Evolutionary conservation across 2,797 vertebrate genomes (phyloP).

Genomic region (Toxotes lorentzi): DNA sequence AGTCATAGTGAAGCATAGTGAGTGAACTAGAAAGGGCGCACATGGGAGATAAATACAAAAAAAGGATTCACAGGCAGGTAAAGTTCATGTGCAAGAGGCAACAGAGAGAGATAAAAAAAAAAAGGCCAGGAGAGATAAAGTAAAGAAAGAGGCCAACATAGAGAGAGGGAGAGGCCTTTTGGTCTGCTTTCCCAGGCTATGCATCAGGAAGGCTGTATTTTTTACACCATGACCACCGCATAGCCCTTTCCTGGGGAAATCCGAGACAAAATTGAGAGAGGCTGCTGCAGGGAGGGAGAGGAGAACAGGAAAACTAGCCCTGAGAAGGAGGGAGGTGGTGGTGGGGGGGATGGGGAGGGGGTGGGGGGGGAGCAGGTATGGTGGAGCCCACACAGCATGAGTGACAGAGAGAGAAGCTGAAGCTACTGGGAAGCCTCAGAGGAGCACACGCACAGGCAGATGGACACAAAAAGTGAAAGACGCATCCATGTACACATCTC

Average conservation of each 20-base stretch:
- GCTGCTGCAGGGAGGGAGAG: constrained; percentile 76
- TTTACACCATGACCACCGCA: constrained; percentile 84
- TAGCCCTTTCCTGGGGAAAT: constrained; percentile 86
- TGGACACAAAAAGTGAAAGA: constrained; percentile 27
- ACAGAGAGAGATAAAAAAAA: constrained; percentile 23
- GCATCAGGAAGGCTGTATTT: constrained; percentile 86
- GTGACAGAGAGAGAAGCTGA: constrained; percentile 59
- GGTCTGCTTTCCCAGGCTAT: constrained; percentile 84
- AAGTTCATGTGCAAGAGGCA: constrained; percentile 17
- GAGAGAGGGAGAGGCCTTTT: constrained; percentile 69
- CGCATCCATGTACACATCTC: constrained; percentile 50
- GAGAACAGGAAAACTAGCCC: constrained; percentile 82
- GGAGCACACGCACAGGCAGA: constrained; percentile 50
- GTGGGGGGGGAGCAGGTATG: constrained; percentile 61
- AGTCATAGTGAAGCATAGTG: not conserved
- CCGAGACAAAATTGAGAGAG: constrained; percentile 82
- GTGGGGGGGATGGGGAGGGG: constrained; percentile 30
- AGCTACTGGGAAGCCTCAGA: constrained; percentile 64
- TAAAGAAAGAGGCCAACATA: constrained; percentile 45
- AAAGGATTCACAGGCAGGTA: not conserved
- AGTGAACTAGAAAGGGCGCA: not conserved
- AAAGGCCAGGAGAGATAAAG: constrained; percentile 29
- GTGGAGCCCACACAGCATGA: constrained; percentile 79
- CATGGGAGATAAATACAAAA: constrained; percentile 10
- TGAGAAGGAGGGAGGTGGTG: constrained; percentile 72